Base-by-base conservation (phyloP, 2,888 invertebrate genomes). In the Fabriciana adippe region DNA sequence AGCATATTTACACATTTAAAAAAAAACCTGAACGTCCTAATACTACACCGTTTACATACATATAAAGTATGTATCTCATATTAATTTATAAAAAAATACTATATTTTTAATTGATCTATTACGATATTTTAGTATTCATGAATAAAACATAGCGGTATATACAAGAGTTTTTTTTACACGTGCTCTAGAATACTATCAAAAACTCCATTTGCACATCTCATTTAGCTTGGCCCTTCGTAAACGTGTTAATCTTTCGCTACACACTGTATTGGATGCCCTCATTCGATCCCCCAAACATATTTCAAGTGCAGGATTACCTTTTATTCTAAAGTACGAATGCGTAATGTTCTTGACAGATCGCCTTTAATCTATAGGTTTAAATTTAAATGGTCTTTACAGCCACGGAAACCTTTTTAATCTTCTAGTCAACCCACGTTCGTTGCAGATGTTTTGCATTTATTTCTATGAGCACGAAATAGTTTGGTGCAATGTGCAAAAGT, bases 281-380 rank as follows among this genome's bases (percentile, higher is more conserved):
- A 79, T 81, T 80, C 78, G 76, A 76, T 69, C 73, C 77, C 83
- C 85, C 76, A 73, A 82, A 86, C 89, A 92, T 90, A 91, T 89
- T 91, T 92, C 89, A 92, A 92, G 90, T 84, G 86, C 87, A 85
- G 90, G 90, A 89, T 91, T 91, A 86, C 80, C 82, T 86, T 85
- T 83, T 84, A 82, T 83, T 78, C 81, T 74, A 81, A 83, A 89
- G 90, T 88, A 91, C 87, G 90, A 92, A 89, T 86, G 83, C 83
- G 81, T 81, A 83, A 79, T 86, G 88, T 86, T 85, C 89, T 90
- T 78, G 92, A 90, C 92, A 90, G 83, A 79, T 81, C 86, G 84
- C 79, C 80, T 84, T 87, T 87, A 88, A 89, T 90, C 88, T 87
- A 83, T 76, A 72, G 80, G 78, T 84, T 86, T 83, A 86, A 87